Percentiles rank a stretch among this genome's conserved stretches.
Conservation (phyloP, 2,113 vertebrate genomes). For the Odontesthes bonariensis region DNA sequence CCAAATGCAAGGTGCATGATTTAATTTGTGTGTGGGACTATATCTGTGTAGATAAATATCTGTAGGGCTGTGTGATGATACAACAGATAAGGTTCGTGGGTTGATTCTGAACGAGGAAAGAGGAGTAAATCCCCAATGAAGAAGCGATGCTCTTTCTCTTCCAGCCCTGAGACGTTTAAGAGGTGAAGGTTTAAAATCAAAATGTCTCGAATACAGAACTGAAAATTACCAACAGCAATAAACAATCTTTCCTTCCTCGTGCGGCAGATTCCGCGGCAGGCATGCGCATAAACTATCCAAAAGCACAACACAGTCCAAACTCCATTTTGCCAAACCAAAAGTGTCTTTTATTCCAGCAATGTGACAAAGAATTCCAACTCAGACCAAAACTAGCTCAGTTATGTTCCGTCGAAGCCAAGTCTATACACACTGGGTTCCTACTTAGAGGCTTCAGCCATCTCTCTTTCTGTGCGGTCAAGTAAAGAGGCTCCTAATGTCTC, state of each 20-base stretch:
- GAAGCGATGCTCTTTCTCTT: background rate
- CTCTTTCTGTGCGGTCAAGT: conserved; percentile 37
- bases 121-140: background rate
- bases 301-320: conserved; percentile 17
- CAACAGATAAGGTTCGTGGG: background rate
- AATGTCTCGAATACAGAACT: background rate
- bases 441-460: conserved; percentile 40
- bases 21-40: conserved; percentile 56
- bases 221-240: background rate
- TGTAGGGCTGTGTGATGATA: background rate
- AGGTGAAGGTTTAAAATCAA: background rate
- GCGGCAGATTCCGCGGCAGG: conserved; percentile 7
- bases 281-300: conserved; percentile 4
- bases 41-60: conserved; percentile 39
- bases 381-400: conserved; percentile 72
- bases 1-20: conserved; percentile 75
- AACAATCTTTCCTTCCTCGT: conserved; percentile 22
- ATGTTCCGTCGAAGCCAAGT: conserved; percentile 56
- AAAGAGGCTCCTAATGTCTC: conserved; percentile 31
- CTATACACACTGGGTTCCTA: conserved; percentile 30
- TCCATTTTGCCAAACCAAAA: conserved; percentile 58
- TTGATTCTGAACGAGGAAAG: background rate
- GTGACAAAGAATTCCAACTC: conserved; percentile 69
- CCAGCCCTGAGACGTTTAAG: background rate
- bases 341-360: conserved; percentile 49